Evolutionary conservation across 2,113 vertebrate species (phyloP).

Genomic region (Cariama cristata): DNA sequence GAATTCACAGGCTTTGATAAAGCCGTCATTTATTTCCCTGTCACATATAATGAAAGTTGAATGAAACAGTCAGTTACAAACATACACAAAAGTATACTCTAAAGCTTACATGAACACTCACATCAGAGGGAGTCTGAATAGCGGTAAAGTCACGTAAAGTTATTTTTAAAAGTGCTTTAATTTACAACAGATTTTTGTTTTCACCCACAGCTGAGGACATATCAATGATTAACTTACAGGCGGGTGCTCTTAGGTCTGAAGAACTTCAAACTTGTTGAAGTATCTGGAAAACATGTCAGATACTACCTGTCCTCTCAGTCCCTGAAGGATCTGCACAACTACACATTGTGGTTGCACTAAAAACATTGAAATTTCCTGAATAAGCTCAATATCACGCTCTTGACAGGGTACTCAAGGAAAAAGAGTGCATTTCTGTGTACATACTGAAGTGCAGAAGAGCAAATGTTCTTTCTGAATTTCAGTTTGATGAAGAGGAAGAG

Average conservation of each 20-base stretch:
- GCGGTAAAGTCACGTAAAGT: not conserved
- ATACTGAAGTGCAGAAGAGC: not conserved
- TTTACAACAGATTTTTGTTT: slow-evolving; percentile 61
- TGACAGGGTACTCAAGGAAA: not conserved
- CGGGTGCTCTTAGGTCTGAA: slow-evolving; percentile 7
- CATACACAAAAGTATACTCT: not conserved
- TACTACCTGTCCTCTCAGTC: not conserved
- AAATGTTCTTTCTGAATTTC: not conserved
- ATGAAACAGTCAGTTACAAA: slow-evolving; percentile 27
- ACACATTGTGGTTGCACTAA: not conserved
- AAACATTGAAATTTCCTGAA: not conserved
- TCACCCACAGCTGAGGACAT: slow-evolving; percentile 26
- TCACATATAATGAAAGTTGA: slow-evolving; percentile 50
- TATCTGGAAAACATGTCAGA: slow-evolving; percentile 3
- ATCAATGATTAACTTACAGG: slow-evolving; percentile 18
- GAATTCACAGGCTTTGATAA: slow-evolving; percentile 49
- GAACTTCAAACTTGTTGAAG: slow-evolving; percentile 3
- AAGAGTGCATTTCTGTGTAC: not conserved
- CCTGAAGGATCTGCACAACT: not conserved
- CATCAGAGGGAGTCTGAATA: not conserved
- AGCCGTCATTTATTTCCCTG: slow-evolving; percentile 51
- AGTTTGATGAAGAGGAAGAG: not conserved
- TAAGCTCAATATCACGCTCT: not conserved
- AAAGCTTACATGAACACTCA: not conserved
- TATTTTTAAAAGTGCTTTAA: slow-evolving; percentile 11